Base-by-base conservation (phyloP, 2,888 invertebrate species). In the Tenthredo notha region DNA sequence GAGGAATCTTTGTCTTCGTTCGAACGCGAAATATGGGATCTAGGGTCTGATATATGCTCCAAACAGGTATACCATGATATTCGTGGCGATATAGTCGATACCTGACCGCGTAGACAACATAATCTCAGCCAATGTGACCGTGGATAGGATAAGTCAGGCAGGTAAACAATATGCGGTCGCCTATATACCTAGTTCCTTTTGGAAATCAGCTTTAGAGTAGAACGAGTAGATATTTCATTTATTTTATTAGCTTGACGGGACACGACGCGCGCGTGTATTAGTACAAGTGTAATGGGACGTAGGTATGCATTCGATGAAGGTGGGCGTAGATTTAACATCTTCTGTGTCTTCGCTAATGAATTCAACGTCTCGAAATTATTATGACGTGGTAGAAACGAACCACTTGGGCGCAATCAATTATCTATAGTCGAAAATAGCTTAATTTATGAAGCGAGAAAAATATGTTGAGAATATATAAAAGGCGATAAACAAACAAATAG, bases 321-420 rank as follows among this genome's bases (percentile, higher is more conserved):
- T 70, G 70, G 70, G 37, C 37, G 70, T 70, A 37, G 70, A 70
- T 70, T n/a, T n/a, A 70, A 37, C 70, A 70, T n/a, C 15, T 70
- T 70, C 37, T 70, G 3, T 33, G 18, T 61, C 10, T 25, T 21
- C 61, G 12, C 40, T 70, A 70, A 70, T 40, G 33, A 70, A 70
- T 70, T 70, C 37, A n/a, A 70, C 29, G 70, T 70, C 70, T 70
- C n/a, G 70, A n/a, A n/a, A n/a, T 37, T 37, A 54, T n/a, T 54
- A 54, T n/a, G 54, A 54, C 37, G 61, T n/a, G 37, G 37, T 37
- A 40, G 33, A 37, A 70, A 18, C 7, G n/a, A 70, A 70, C 9
- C 33, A 70, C 3, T 33, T 18, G 18, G 9, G 18, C 9, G 10
- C 70, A 33, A 70, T 18, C 2, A 70, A 37, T 29, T 15, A 18